Evolutionary conservation across 2,113 vertebrate species (phyloP).

Genomic region (Octodon degus): DNA sequence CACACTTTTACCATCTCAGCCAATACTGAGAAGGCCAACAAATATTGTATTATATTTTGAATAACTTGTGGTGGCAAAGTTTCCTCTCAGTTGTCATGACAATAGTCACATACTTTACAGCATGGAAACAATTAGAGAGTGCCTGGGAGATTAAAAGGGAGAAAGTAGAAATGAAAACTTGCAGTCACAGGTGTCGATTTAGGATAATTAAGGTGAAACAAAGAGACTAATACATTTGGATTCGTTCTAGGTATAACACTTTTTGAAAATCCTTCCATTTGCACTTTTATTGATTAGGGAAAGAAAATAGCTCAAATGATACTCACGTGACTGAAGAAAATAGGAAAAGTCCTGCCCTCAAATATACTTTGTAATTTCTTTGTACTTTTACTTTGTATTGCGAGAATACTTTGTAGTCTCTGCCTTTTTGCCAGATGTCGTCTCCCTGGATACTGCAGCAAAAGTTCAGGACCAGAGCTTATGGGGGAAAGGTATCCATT

Average conservation of each 20-base stretch:
- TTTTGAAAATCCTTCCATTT: constrained; percentile 24
- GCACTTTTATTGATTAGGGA: constrained; percentile 45
- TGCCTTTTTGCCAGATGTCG: not conserved
- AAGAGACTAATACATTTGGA: constrained; percentile 36
- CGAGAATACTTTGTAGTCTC: not conserved
- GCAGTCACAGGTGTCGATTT: constrained; percentile 56
- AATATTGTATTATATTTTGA: constrained; percentile 34
- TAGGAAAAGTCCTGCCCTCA: not conserved
- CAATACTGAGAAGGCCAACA: constrained; percentile 46
- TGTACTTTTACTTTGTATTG: too few species aligned
- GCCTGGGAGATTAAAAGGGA: constrained; percentile 25
- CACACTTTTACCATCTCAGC: constrained; percentile 31
- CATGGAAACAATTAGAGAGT: constrained; percentile 57
- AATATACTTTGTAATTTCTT: not conserved
- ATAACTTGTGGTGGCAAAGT: constrained; percentile 52
- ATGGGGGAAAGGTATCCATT: not conserved
- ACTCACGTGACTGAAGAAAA: not conserved
- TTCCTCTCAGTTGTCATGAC: constrained; percentile 70
- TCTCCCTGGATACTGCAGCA: not conserved
- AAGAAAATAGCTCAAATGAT: not conserved
- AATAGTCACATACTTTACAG: constrained; percentile 56
- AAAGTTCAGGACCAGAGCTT: not conserved
- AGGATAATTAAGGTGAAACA: constrained; percentile 51
- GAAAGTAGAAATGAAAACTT: constrained; percentile 38
- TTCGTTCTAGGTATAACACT: not conserved